Evolutionary conservation across 2,797 vertebrate species (phyloP), one percentile per base, ranked within the genome.

Genomic region (Artibeus jamaicensis): DNA sequence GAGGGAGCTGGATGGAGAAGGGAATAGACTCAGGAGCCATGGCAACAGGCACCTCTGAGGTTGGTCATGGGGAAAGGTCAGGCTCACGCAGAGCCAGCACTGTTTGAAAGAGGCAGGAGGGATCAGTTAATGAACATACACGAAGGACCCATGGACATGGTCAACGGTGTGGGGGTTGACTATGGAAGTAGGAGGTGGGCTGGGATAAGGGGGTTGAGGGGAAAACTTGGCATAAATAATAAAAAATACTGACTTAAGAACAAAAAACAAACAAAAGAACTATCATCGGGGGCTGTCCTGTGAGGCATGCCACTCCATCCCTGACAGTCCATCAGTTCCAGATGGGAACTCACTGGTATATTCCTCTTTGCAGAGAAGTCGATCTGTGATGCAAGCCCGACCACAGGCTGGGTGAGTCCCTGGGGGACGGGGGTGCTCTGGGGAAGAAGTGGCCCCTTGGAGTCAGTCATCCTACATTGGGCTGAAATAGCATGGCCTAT

Each of bases 341-440:
- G 26, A 2, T 2, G 10, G 48, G 16, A 68, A 57, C 46, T 39
- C 2, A 0, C 19, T 78, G 34, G 73, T 77, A 65, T 71, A 44
- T 39, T 71, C 14, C 15, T 19, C 34, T 4, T n/a, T 53, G 8
- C 29, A 9, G 46, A 91, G 57, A 76, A 76, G 44, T 8, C 1
- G 2, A 3, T 59, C 21, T 22, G 9, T n/a, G 81, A 78, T 53
- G 29, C 15, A 24, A 10, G 18, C 44, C 22, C 2, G 0, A 18
- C 3, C 9, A 5, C 16, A 32, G 7, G 39, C 5, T 24, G 9
- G 59, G 7, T 71, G 68, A 67, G 55, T 32, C 87, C 42, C 4
- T 0, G 0, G 81, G n/a, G 32, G 16, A 5, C 3, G 5, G 50
- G 50, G 2, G 50, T 3, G 19, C 55, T 46, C 16, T 48, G 70